These are phyloP conservation scores for Rhinopomastus cyanomelas DNA, from an alignment of 2,113 vertebrate genomes.

Conservation along the genomic window DNA sequence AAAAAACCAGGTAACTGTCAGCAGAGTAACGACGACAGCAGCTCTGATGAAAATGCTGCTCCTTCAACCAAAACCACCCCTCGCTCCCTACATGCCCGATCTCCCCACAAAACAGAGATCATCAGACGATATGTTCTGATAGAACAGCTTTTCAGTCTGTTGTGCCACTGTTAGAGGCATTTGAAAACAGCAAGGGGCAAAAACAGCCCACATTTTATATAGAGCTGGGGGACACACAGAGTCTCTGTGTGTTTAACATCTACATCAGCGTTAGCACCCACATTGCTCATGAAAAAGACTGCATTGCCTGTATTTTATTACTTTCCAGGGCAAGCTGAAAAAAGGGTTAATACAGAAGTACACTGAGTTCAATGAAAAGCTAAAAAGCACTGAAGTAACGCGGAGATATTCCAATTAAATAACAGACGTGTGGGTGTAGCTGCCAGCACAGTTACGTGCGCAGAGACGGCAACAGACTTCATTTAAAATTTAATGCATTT, in stretches of 20 bases:
- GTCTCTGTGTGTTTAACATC: neutral
- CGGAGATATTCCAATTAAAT: neutral
- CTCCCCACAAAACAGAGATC: neutral
- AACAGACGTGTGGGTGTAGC: neutral
- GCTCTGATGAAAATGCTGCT: neutral
- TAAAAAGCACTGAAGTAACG: neutral
- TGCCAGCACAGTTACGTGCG: neutral
- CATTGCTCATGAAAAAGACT: neutral
- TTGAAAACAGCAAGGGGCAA: neutral
- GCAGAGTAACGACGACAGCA: neutral
- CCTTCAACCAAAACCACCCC: neutral
- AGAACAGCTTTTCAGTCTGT: neutral
- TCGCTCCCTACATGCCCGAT: neutral
- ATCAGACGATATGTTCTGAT: neutral
- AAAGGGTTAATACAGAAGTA: neutral
- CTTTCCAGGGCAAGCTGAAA: neutral
- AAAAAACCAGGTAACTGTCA: neutral
- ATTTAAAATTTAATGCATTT: neutral
- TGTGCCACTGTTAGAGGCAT: neutral
- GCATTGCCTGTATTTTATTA: neutral
- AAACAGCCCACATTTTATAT: neutral
- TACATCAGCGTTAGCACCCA: neutral
- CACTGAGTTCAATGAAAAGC: neutral
- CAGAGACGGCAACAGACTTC: neutral
- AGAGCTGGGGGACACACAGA: neutral